phyloP scores from a whole-genome alignment of 2,888 invertebrate species.

The Xylocampa areola region DNA sequence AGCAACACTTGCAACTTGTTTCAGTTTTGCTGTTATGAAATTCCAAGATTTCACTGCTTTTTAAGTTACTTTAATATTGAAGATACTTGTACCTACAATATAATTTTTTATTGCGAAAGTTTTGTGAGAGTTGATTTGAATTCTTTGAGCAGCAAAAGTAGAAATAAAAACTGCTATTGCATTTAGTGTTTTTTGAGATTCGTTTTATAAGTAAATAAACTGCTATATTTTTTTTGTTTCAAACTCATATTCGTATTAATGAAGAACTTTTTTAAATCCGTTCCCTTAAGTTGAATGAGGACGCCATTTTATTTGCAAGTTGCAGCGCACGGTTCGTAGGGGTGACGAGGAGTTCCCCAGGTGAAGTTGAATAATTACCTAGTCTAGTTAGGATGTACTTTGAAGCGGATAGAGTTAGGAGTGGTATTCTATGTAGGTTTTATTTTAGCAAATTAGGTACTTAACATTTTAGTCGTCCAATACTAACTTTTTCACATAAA shows the following conservation, averaged over 20 bases:
- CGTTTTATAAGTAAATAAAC: slow-evolving; percentile 9
- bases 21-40: slow-evolving; percentile 23
- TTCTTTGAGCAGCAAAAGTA: slow-evolving; percentile 7
- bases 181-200: slow-evolving; percentile 9
- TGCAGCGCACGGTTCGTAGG: slow-evolving; percentile 16
- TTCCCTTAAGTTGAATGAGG: slow-evolving; percentile 18
- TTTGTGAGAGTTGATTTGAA: slow-evolving; percentile 16
- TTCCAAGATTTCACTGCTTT: slow-evolving; percentile 9
- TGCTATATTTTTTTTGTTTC: slow-evolving; percentile 11
- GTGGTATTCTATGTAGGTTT: not conserved
- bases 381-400: slow-evolving; percentile 9
- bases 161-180: not conserved
- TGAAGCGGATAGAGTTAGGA: slow-evolving; percentile 11
- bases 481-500: too few species aligned
- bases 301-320: slow-evolving; percentile 41
- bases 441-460: not conserved
- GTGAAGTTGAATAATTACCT: slow-evolving; percentile 51
- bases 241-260: slow-evolving; percentile 33
- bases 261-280: slow-evolving; percentile 30
- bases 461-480: too few species aligned
- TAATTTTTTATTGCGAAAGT: slow-evolving; percentile 28
- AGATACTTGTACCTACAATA: slow-evolving; percentile 11
- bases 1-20: slow-evolving; percentile 10
- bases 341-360: slow-evolving; percentile 26
- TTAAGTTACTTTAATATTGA: not conserved